Conservation (phyloP, 2,113 vertebrate genomes). For the Apteryx mantelli region DNA sequence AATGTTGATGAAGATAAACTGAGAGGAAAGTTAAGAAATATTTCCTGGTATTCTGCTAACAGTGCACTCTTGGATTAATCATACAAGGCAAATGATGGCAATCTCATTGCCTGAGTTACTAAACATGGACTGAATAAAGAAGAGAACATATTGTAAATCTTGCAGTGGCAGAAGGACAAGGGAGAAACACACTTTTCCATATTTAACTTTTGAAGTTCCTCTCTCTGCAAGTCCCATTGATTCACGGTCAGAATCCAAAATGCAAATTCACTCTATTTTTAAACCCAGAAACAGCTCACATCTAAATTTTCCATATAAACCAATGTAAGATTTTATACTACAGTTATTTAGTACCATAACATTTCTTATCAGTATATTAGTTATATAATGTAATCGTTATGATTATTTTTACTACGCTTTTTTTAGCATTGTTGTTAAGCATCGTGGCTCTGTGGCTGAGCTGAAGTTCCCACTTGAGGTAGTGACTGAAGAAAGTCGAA, state of each 20-base stretch:
- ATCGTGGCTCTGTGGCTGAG: not conserved
- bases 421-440: not conserved
- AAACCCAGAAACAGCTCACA: not conserved
- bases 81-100: constrained; percentile 17
- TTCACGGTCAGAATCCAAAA: constrained; percentile 14
- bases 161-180: constrained; percentile 3
- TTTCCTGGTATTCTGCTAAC: constrained; percentile 18
- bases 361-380: not conserved
- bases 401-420: not conserved
- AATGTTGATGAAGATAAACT: not conserved
- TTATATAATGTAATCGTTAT: not conserved
- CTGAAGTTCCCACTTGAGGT: constrained; percentile 27
- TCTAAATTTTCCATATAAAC: not conserved
- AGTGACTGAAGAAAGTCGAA: not conserved
- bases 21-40: not conserved
- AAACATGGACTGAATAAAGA: constrained; percentile 19
- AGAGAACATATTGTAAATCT: not conserved
- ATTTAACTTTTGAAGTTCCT: not conserved
- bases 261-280: not conserved
- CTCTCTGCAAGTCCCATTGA: not conserved
- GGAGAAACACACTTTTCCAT: constrained; percentile 28
- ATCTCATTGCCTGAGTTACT: constrained; percentile 9
- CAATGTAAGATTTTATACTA: not conserved
- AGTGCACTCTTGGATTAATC: not conserved
- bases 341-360: not conserved